These are phyloP conservation scores for Parasteatoda lunata DNA, from an alignment of 2,888 invertebrate species.

Conservation along the genomic window DNA sequence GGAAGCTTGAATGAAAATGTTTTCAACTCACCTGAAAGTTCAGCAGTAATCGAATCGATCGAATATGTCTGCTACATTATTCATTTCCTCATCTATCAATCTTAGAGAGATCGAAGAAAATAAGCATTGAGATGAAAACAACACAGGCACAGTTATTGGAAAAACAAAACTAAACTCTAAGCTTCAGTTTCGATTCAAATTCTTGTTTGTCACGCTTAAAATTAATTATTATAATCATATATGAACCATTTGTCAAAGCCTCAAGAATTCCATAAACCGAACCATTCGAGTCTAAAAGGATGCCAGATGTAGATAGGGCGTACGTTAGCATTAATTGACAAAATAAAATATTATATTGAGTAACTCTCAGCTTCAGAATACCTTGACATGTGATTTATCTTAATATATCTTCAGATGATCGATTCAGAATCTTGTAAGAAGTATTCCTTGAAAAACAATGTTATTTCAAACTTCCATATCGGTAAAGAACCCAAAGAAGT, in stretches of 20 bases:
- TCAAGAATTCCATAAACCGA: too few species aligned
- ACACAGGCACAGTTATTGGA: neutral
- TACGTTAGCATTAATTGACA: too few species aligned
- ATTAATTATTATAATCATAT: too few species aligned
- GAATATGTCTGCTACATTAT: neutral
- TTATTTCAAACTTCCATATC: neutral
- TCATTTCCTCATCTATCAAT: neutral
- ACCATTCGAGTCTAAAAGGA: too few species aligned
- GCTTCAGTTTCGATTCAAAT: too few species aligned
- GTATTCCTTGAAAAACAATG: too few species aligned
- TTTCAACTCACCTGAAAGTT: neutral
- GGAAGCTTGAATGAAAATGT: neutral
- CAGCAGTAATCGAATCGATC: neutral
- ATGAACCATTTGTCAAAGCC: too few species aligned
- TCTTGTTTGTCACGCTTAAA: too few species aligned
- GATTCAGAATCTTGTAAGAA: neutral
- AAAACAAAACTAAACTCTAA: neutral
- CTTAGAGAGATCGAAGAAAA: neutral
- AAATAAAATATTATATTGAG: too few species aligned
- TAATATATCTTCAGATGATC: neutral
- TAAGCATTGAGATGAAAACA: neutral
- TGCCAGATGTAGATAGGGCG: too few species aligned
- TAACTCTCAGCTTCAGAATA: too few species aligned
- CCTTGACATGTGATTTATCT: neutral
- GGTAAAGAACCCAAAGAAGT: conserved; percentile 7